Base-by-base conservation (phyloP, 1,140 invertebrate species). In the Diorhabda sublineata region DNA sequence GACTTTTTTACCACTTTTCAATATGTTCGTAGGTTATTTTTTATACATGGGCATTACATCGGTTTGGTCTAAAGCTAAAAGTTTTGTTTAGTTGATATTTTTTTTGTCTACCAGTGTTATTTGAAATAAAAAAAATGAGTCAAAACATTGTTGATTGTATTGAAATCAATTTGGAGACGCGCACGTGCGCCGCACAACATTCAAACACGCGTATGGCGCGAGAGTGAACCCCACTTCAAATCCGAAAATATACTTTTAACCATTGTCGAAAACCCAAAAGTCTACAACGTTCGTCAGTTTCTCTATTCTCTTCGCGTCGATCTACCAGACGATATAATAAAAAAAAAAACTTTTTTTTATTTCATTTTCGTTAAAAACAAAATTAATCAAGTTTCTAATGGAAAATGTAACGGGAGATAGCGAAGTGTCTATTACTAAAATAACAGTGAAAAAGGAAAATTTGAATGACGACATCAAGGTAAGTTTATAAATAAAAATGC, bases 401-500 rank as follows among this genome's bases (percentile, higher is more conserved):
- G 47, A 52, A 52, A 52, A 52, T 26, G 26, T 26, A 26, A 26
- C 26, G 26, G 26, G 26, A 26, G 26, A 52, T 42, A 59, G 68
- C 11, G 69, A 74, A 59, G 71, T 72, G 45, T 64, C 72, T 42
- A 68, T 72, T 52, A 66, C 69, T 42, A 75, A 74, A 64, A 63
- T 76, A 43, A 11, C 70, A 6, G 61, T 74, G 2, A 76, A 75
- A 56, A 76, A 76, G 58, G 68, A 75, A 42, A 69, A 45, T 52
- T 67, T 74, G 9, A 72, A 70, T 61, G 74, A 76, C 56, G 74
- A 76, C 58, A 76, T 76, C 61, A 75, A 76, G 68, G 75, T 76
- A 66, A 71, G 56, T 42, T 65, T 26, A 26, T 26, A 26, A 26
- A 26, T 26, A 26, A 26, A 26, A 26, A 26, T 26, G 26, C 26